Evolutionary conservation across 2,113 vertebrate species (phyloP).

Genomic region (Ondatra zibethicus): DNA sequence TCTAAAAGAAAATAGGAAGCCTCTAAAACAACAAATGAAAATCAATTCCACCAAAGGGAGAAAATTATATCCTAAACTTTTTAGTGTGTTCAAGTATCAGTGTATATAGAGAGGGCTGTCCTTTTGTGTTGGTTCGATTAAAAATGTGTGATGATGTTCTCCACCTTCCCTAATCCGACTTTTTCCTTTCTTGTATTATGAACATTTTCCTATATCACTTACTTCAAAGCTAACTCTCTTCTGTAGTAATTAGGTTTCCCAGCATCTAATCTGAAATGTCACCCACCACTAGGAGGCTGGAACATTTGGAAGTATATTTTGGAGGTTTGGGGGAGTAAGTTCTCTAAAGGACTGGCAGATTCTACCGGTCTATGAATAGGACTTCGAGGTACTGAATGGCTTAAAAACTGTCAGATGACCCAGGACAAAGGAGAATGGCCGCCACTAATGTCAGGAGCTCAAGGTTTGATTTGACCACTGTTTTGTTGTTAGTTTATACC

Average conservation of each 20-base stretch:
- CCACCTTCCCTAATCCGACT: not conserved
- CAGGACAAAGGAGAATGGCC: not conserved
- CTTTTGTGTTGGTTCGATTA: not conserved
- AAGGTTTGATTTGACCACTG: not conserved
- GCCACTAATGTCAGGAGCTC: not conserved
- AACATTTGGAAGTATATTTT: not conserved
- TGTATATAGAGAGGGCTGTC: not conserved
- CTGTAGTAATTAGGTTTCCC: not conserved
- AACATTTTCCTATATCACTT: not conserved
- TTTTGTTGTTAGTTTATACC: not conserved
- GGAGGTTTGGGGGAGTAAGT: not conserved
- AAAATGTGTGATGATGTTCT: not conserved
- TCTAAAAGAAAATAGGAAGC: not conserved
- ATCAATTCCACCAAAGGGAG: not conserved
- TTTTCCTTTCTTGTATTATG: not conserved
- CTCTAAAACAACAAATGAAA: constrained; percentile 18
- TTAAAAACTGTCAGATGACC: not conserved
- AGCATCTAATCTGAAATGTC: not conserved
- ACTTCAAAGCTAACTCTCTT: not conserved
- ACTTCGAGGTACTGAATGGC: not conserved
- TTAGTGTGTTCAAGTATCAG: not conserved
- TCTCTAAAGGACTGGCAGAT: not conserved
- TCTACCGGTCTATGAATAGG: too few relatives aligned
- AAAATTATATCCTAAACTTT: not conserved
- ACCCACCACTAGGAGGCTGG: constrained; percentile 9